Percentiles rank a stretch among this genome's conserved stretches.
These are phyloP conservation scores for Drosophila testacea DNA, from an alignment of 2,888 invertebrate species.

Conservation along the genomic window DNA sequence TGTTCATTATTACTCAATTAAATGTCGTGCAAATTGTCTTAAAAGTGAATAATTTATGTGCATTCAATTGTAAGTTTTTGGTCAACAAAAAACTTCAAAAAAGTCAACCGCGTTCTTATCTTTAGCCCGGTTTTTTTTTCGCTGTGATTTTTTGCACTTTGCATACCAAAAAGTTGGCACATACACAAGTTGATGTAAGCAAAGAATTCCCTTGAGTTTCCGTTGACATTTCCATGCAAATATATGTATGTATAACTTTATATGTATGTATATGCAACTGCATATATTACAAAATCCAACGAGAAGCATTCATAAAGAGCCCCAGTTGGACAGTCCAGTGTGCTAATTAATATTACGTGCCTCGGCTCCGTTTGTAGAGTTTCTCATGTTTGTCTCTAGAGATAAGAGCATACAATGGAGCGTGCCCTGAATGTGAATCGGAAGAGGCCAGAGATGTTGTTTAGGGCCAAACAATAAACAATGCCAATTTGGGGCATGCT, in stretches of 20 bases:
- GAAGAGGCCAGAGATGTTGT: conserved; percentile 47
- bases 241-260: not conserved
- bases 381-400: conserved; percentile 42
- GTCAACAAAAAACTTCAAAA: conserved; percentile 40
- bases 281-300: conserved; percentile 48
- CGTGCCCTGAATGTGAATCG: conserved; percentile 73
- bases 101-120: conserved; percentile 41
- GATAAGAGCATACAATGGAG: conserved; percentile 55
- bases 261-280: conserved; percentile 5
- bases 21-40: conserved; percentile 22
- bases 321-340: conserved; percentile 39
- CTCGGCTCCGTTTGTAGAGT: conserved; percentile 44
- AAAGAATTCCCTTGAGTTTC: conserved; percentile 50
- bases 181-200: conserved; percentile 14
- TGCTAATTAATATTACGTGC: conserved; percentile 81
- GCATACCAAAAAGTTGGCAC: conserved; percentile 60
- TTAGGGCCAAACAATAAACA: conserved; percentile 51
- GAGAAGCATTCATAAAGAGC: conserved; percentile 44
- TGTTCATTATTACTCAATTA: conserved; percentile 25
- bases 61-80: conserved; percentile 19
- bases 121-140: conserved; percentile 18
- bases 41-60: conserved; percentile 37
- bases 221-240: conserved; percentile 45
- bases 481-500: conserved; percentile 62
- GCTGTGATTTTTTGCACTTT: conserved; percentile 55